A percentile compares a stretch with the other conserved stretches of the same genome.
Evolutionary conservation across 2,888 invertebrate species (phyloP).

Genomic region (Diogma glabrata): DNA sequence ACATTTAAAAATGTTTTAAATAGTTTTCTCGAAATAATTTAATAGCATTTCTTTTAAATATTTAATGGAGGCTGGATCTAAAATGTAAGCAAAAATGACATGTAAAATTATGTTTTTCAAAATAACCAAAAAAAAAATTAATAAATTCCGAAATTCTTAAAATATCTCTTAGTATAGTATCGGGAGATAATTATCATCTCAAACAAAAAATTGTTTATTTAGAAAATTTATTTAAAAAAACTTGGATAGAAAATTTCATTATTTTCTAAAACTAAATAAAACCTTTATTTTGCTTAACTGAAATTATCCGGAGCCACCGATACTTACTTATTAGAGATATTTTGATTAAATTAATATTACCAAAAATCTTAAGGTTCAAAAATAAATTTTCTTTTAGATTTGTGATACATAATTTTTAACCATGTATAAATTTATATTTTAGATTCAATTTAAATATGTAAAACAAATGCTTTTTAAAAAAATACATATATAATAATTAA

Average conservation of each 20-base stretch:
- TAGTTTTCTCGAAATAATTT: too few relatives aligned
- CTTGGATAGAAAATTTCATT: not conserved
- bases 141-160: not conserved
- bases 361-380: too few relatives aligned
- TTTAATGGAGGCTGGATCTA: conserved; percentile 10
- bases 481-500: too few relatives aligned
- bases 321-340: conserved; percentile 9
- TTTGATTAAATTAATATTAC: too few relatives aligned
- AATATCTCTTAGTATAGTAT: conserved; percentile 12
- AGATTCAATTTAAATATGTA: too few relatives aligned
- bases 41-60: not conserved
- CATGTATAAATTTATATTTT: too few relatives aligned
- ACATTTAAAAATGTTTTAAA: too few relatives aligned
- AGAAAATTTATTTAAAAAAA: conserved; percentile 5
- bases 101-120: not conserved
- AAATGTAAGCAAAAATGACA: conserved; percentile 2
- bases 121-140: not conserved
- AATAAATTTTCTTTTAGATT: too few relatives aligned
- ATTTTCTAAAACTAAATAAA: conserved; percentile 1
- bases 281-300: conserved; percentile 8
- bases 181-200: conserved; percentile 13
- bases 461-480: too few relatives aligned
- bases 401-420: too few relatives aligned
- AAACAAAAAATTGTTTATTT: not conserved
- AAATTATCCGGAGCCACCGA: conserved; percentile 16